Evolutionary conservation across 2,797 vertebrate species (phyloP).

Genomic region (Enteromius afrohamiltoni): DNA sequence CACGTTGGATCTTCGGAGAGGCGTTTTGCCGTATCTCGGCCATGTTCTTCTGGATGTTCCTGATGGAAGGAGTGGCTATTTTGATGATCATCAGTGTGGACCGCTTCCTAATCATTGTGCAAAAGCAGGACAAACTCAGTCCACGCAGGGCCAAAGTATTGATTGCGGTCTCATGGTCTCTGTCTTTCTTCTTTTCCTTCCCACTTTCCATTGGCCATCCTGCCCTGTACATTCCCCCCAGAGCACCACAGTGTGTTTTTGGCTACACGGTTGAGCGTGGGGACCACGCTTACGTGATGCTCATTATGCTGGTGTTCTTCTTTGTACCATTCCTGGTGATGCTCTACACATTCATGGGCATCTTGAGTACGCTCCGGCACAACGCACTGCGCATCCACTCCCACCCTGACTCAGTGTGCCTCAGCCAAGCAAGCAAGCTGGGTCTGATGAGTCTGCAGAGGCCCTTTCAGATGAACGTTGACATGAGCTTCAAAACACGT

Average conservation of each 20-base stretch:
- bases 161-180: slow-evolving; percentile 89
- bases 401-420: slow-evolving; percentile 91
- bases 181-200: slow-evolving; percentile 88
- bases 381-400: slow-evolving; percentile 94
- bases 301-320: slow-evolving; percentile 90
- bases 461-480: slow-evolving; percentile 96
- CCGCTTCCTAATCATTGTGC: slow-evolving; percentile 96
- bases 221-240: slow-evolving; percentile 85
- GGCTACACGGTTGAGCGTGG: slow-evolving; percentile 85
- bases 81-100: slow-evolving; percentile 98
- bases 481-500: slow-evolving; percentile 99
- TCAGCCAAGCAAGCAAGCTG: slow-evolving; percentile 95
- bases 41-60: slow-evolving; percentile 97
- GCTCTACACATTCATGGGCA: slow-evolving; percentile 95
- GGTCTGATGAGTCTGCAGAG: slow-evolving; percentile 94
- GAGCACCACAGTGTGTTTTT: slow-evolving; percentile 96
- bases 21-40: slow-evolving; percentile 90
- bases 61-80: slow-evolving; percentile 92
- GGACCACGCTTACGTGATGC: slow-evolving; percentile 88
- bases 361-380: slow-evolving; percentile 94
- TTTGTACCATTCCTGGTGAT: slow-evolving; percentile 93
- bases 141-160: slow-evolving; percentile 92
- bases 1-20: slow-evolving; percentile 91
- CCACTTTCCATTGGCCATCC: slow-evolving; percentile 90
- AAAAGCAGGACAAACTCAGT: slow-evolving; percentile 94